Evolutionary conservation across 2,888 invertebrate species (phyloP).

Genomic region (Panopea generosa): DNA sequence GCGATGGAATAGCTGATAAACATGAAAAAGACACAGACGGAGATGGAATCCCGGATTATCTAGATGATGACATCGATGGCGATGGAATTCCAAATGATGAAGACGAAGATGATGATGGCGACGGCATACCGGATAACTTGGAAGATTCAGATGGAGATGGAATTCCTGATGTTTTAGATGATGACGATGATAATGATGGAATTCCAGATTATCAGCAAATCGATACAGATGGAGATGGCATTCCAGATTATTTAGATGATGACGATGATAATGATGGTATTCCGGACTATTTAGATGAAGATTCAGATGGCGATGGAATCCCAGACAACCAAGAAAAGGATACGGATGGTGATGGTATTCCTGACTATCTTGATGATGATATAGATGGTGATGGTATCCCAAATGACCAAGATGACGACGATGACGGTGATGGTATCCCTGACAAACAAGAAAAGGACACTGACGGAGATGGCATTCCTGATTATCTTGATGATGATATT

Average conservation of each 20-base stretch:
- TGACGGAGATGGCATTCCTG: slow-evolving; percentile 74
- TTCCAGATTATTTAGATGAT: slow-evolving; percentile 23
- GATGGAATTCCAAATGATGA: slow-evolving; percentile 79
- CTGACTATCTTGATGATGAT: slow-evolving; percentile 72
- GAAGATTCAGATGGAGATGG: slow-evolving; percentile 72
- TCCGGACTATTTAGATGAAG: slow-evolving; percentile 51
- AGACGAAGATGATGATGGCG: slow-evolving; percentile 75
- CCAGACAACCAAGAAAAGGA: slow-evolving; percentile 73
- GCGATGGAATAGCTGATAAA: slow-evolving; percentile 74
- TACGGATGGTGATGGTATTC: slow-evolving; percentile 73
- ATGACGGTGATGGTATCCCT: slow-evolving; percentile 77
- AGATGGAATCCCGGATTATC: slow-evolving; percentile 71
- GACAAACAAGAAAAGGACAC: slow-evolving; percentile 76
- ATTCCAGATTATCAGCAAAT: slow-evolving; percentile 71
- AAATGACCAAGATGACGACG: slow-evolving; percentile 73
- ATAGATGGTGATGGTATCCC: slow-evolving; percentile 77
- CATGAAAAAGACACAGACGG: slow-evolving; percentile 79
- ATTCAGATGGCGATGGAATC: slow-evolving; percentile 76
- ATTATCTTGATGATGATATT: slow-evolving; percentile 69
- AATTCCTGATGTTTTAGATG: slow-evolving; percentile 71
- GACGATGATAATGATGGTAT: slow-evolving; percentile 49
- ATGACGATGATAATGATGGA: slow-evolving; percentile 75
- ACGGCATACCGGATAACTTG: slow-evolving; percentile 77
- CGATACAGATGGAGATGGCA: slow-evolving; percentile 58
- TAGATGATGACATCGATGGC: slow-evolving; percentile 74